A percentile compares a stretch with the other conserved stretches of the same genome.
These are phyloP conservation scores for Gandaritis pyraliata DNA, from an alignment of 2,888 invertebrate species.

Conservation along the genomic window DNA sequence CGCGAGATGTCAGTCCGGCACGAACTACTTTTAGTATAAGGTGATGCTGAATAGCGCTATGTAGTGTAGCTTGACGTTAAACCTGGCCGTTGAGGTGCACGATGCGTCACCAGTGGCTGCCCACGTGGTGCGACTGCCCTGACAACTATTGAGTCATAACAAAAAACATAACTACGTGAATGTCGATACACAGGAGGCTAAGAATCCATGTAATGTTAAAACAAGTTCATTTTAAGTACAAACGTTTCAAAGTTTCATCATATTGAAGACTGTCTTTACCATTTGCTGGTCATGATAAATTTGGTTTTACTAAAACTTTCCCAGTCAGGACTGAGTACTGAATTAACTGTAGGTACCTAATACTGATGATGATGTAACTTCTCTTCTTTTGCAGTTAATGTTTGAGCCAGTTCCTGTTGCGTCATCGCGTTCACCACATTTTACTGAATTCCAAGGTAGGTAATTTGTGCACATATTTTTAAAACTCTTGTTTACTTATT, in stretches of 20 bases:
- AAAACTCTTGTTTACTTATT: background rate
- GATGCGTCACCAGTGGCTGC: conserved; percentile 61
- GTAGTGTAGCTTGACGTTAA: conserved; percentile 13
- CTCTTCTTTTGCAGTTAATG: conserved; percentile 70
- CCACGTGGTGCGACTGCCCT: conserved; percentile 56
- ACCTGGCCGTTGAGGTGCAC: conserved; percentile 30
- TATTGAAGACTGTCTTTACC: no score
- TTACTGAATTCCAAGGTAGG: conserved; percentile 64
- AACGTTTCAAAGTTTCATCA: no score
- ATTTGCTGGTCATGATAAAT: no score
- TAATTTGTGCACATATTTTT: conserved; percentile 40
- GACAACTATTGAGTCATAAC: conserved; percentile 46
- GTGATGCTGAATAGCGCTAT: background rate
- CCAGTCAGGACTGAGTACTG: no score
- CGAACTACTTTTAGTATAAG: no score
- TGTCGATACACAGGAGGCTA: background rate
- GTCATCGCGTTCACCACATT: conserved; percentile 47
- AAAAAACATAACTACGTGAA: conserved; percentile 44
- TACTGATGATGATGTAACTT: conserved; percentile 11
- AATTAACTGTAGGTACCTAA: background rate
- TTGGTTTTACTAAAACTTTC: no score
- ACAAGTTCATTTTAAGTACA: no score
- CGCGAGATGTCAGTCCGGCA: no score
- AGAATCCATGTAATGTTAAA: no score
- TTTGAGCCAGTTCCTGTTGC: conserved; percentile 61